These are phyloP conservation scores for Hirtodrosophila histrioides DNA, from an alignment of 2,888 invertebrate genomes.

Conservation along the genomic window DNA sequence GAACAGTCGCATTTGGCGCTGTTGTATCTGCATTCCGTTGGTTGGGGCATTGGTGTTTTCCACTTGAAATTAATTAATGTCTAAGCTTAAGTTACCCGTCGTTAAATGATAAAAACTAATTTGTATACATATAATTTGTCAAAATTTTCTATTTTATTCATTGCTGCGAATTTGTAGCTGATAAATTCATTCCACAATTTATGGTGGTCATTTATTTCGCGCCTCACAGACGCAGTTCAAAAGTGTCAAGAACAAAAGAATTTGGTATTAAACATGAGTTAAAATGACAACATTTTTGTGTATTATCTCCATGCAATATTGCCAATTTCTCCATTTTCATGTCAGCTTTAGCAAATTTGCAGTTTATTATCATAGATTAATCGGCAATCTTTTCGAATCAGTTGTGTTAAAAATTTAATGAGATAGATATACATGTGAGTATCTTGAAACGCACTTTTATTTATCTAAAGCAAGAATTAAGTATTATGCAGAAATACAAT, in stretches of 20 bases:
- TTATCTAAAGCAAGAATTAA: no score
- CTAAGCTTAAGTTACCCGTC: slow-evolving; percentile 73
- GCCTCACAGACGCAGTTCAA: slow-evolving; percentile 32
- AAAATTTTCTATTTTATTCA: slow-evolving; percentile 56
- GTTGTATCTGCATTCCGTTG: slow-evolving; percentile 60
- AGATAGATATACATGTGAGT: no score
- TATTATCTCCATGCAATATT: background rate
- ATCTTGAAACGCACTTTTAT: no score
- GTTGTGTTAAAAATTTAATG: no score
- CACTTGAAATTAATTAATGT: slow-evolving; percentile 75
- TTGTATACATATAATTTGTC: slow-evolving; percentile 56
- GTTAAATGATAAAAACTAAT: slow-evolving; percentile 59
- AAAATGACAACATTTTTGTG: slow-evolving; percentile 19
- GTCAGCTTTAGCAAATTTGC: no score
- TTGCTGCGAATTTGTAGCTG: slow-evolving; percentile 39
- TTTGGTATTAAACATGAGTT: slow-evolving; percentile 46
- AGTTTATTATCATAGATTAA: no score
- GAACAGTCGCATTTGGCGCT: slow-evolving; percentile 19
- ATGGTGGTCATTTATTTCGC: slow-evolving; percentile 61
- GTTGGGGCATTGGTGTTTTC: slow-evolving; percentile 71
- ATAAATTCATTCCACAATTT: slow-evolving; percentile 77
- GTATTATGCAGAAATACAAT: no score
- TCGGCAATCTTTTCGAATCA: no score
- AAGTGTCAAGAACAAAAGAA: slow-evolving; percentile 68
- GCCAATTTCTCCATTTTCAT: background rate